phyloP scores from a whole-genome alignment of 2,888 invertebrate species.

The Caenorhabditis virilis region DNA sequence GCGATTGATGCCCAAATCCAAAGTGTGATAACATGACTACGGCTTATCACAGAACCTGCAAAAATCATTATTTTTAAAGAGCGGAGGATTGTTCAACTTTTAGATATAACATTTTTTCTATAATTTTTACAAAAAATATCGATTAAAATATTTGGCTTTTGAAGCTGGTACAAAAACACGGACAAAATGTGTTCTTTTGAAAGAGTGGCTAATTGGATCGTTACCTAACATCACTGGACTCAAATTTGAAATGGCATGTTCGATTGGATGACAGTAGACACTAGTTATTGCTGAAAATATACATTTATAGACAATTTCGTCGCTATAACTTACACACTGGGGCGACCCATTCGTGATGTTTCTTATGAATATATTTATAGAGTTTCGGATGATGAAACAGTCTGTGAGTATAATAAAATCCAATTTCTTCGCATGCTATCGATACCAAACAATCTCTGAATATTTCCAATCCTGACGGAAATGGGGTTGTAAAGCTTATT shows the following conservation, averaged over 20 bases:
- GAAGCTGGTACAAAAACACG: no score
- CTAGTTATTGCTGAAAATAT: conserved; percentile 47
- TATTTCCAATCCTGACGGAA: conserved; percentile 30
- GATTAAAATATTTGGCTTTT: no score
- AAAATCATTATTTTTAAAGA: no score
- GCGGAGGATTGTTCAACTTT: no score
- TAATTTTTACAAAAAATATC: no score
- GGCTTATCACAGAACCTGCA: conserved; percentile 73
- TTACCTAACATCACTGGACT: conserved; percentile 76
- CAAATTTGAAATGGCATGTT: conserved; percentile 76
- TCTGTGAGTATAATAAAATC: conserved; percentile 84
- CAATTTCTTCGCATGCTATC: conserved; percentile 80
- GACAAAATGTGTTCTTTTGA: no score
- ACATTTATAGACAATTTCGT: background rate
- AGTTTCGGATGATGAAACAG: conserved; percentile 78
- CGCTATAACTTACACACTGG: conserved; percentile 75
- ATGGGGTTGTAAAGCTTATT: conserved; percentile 13
- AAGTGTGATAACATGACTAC: conserved; percentile 76
- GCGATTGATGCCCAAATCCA: conserved; percentile 79
- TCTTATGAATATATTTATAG: conserved; percentile 83
- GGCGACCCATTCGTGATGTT: conserved; percentile 86
- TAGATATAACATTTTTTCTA: no score
- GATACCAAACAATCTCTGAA: conserved; percentile 76
- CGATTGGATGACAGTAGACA: conserved; percentile 57
- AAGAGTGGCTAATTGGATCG: no score